Evolutionary conservation across 1,140 invertebrate genomes (phyloP).

Genomic region (Temnothorax nylanderi): DNA sequence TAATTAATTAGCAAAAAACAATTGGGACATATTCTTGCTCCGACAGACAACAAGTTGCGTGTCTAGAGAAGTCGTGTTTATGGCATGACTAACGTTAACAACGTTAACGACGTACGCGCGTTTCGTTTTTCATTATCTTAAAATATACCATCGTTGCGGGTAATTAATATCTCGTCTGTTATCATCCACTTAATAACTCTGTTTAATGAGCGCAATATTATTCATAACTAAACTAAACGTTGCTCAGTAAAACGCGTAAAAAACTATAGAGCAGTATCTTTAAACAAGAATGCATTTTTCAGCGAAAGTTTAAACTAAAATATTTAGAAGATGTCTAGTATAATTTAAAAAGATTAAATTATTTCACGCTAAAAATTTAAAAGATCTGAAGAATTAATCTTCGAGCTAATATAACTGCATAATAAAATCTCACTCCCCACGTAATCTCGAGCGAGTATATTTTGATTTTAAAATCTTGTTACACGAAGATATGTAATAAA

Average conservation of each 20-base stretch:
- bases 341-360: not conserved
- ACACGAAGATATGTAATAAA: not conserved
- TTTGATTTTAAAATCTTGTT: not conserved
- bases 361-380: not conserved
- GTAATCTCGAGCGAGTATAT: not conserved
- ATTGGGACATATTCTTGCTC: not conserved
- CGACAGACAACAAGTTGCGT: slow-evolving; percentile 32
- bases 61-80: not conserved
- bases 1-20: slow-evolving; percentile 1
- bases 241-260: not conserved
- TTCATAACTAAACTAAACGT: not conserved
- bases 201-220: not conserved
- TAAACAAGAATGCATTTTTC: not conserved
- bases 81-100: not conserved
- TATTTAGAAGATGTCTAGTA: not conserved
- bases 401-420: not conserved
- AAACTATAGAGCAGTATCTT: not conserved
- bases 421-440: not conserved
- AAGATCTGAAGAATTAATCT: slow-evolving; percentile 6
- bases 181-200: slow-evolving; percentile 5
- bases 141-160: not conserved
- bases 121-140: slow-evolving; percentile 29
- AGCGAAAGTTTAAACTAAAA: not conserved
- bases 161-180: slow-evolving; percentile 12
- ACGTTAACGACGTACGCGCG: not conserved